phyloP scores from a whole-genome alignment of 2,888 invertebrate species.

The Noctuana brunneofusca region DNA sequence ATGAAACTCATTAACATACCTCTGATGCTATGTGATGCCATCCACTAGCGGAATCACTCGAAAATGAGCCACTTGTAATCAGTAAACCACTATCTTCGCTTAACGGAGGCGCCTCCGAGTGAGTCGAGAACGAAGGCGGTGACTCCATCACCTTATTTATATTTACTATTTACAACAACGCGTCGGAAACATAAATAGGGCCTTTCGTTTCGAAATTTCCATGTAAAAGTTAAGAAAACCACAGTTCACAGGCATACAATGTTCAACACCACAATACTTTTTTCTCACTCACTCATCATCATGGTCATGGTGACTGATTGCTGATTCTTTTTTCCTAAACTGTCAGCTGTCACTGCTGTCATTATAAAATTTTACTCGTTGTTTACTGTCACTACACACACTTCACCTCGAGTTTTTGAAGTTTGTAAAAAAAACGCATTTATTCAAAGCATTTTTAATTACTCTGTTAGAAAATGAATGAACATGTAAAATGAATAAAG shows the following conservation, averaged over 20 bases:
- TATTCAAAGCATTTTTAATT: no score
- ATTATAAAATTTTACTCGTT: no score
- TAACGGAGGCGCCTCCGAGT: conserved; percentile 88
- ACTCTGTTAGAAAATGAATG: no score
- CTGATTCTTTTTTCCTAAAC: conserved; percentile 29
- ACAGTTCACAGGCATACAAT: conserved; percentile 43
- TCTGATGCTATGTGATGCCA: conserved; percentile 86
- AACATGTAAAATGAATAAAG: no score
- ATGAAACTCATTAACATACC: conserved; percentile 65
- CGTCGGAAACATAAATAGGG: conserved; percentile 54
- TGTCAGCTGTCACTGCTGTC: no score
- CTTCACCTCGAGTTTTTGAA: no score
- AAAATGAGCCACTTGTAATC: conserved; percentile 88
- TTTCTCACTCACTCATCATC: conserved; percentile 37
- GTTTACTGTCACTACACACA: no score
- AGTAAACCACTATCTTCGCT: conserved; percentile 90
- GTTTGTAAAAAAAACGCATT: no score
- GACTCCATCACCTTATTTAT: conserved; percentile 86
- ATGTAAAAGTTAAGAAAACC: conserved; percentile 50
- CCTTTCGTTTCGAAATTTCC: conserved; percentile 46
- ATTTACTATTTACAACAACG: conserved; percentile 46
- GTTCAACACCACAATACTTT: conserved; percentile 38
- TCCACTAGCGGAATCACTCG: conserved; percentile 87
- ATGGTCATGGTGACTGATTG: conserved; percentile 2
- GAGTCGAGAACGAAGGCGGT: conserved; percentile 88